phyloP scores from a whole-genome alignment of 2,888 invertebrate species.

The Drosophila maculinotata region DNA sequence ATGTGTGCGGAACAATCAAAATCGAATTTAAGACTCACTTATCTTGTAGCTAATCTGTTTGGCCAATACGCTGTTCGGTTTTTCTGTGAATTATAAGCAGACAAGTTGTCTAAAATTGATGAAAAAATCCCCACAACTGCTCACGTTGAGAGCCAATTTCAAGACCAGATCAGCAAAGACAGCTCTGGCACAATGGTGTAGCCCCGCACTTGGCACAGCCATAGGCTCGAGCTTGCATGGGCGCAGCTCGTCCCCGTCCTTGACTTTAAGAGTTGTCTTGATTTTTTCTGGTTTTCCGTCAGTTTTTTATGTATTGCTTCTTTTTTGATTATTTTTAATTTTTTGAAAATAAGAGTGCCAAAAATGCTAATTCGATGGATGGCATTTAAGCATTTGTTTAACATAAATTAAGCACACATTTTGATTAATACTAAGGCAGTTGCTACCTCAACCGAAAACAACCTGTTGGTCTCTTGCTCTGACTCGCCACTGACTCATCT shows the following conservation, averaged over 20 bases:
- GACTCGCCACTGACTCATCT: slow-evolving; percentile 48
- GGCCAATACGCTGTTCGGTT: slow-evolving; percentile 8
- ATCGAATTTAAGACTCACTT: not conserved
- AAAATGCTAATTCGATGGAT: slow-evolving; percentile 61
- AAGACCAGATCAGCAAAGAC: slow-evolving; percentile 41
- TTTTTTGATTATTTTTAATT: slow-evolving; percentile 44
- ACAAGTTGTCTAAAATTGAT: slow-evolving; percentile 31
- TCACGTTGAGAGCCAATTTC: slow-evolving; percentile 25
- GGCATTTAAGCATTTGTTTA: slow-evolving; percentile 56
- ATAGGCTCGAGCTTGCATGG: slow-evolving; percentile 46
- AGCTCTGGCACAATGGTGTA: slow-evolving; percentile 57
- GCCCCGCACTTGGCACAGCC: slow-evolving; percentile 70
- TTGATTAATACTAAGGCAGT: slow-evolving; percentile 58
- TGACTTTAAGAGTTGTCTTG: slow-evolving; percentile 65
- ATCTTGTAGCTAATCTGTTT: slow-evolving; percentile 11
- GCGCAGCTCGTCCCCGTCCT: slow-evolving; percentile 69
- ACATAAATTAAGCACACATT: slow-evolving; percentile 62
- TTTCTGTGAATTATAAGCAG: slow-evolving; percentile 27
- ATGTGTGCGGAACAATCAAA: slow-evolving; percentile 2
- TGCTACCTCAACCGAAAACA: slow-evolving; percentile 53
- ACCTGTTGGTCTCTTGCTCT: slow-evolving; percentile 36
- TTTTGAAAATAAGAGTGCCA: slow-evolving; percentile 71
- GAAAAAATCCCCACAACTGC: slow-evolving; percentile 26
- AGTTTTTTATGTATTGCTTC: not conserved
- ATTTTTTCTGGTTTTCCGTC: slow-evolving; percentile 43